Percentiles rank a stretch among this genome's conserved stretches.
phyloP scores from a whole-genome alignment of 2,888 invertebrate species.

The Chymomyza procnemis region DNA sequence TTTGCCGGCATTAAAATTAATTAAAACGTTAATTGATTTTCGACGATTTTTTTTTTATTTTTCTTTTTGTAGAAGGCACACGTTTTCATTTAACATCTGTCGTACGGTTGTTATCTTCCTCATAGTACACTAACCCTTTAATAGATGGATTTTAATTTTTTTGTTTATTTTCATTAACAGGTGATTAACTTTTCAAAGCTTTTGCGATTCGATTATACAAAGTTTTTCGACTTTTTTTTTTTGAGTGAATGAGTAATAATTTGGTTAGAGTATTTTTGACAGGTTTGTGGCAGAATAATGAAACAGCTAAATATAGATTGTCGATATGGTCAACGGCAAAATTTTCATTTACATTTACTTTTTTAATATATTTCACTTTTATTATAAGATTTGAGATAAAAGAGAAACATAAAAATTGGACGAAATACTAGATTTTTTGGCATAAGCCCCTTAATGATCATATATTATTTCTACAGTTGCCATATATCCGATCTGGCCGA shows the following conservation, averaged over 20 bases:
- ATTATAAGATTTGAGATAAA: too few relatives aligned
- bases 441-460: too few relatives aligned
- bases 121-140: not conserved
- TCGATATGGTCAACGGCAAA: too few relatives aligned
- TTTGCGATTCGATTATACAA: not conserved
- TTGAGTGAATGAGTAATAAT: not conserved
- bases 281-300: too few relatives aligned
- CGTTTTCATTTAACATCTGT: not conserved
- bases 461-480: too few relatives aligned
- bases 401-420: too few relatives aligned
- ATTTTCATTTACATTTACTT: too few relatives aligned
- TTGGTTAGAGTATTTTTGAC: not conserved
- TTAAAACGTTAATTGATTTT: not conserved
- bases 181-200: not conserved
- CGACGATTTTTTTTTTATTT: not conserved
- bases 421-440: too few relatives aligned
- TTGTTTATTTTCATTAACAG: not conserved
- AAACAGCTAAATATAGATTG: too few relatives aligned
- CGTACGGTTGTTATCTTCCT: not conserved
- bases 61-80: not conserved
- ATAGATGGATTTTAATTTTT: not conserved
- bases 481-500: too few relatives aligned
- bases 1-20: slow-evolving; percentile 6
- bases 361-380: too few relatives aligned
- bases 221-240: not conserved